Evolutionary conservation across 2,888 invertebrate genomes (phyloP).

Genomic region (Drosophila anomalipes): DNA sequence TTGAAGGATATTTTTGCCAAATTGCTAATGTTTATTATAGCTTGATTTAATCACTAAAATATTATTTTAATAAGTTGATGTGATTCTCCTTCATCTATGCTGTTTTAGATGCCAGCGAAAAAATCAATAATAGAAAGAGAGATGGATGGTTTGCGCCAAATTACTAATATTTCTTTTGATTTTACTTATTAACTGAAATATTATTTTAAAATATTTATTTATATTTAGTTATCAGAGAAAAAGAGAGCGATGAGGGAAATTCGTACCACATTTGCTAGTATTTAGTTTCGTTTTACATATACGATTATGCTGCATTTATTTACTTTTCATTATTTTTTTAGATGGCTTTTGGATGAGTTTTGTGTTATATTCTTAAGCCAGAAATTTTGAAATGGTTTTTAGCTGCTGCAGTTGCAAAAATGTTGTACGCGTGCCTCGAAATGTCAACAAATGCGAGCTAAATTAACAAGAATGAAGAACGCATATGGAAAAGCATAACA

Average conservation of each 20-base stretch:
- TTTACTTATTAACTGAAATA: background rate
- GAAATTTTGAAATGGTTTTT: background rate
- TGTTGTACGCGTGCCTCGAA: slow-evolving; percentile 30
- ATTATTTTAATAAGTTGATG: background rate
- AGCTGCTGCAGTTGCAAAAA: slow-evolving; percentile 27
- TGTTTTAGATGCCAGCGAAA: background rate
- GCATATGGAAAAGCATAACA: slow-evolving; percentile 41
- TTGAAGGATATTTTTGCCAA: background rate
- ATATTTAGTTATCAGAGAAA: background rate
- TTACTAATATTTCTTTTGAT: background rate
- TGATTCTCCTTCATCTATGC: background rate
- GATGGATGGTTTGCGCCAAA: accelerated
- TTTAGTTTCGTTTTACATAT: background rate
- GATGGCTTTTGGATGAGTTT: background rate
- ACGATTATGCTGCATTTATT: background rate
- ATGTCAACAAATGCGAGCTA: slow-evolving; percentile 51
- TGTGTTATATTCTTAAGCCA: background rate
- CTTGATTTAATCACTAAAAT: background rate
- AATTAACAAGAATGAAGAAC: slow-evolving; percentile 47
- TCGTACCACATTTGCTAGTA: background rate
- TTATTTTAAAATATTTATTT: background rate
- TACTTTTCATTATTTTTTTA: background rate
- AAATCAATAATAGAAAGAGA: background rate
- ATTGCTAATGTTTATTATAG: background rate
- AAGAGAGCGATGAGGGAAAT: background rate